Evolutionary conservation across 2,797 vertebrate genomes (phyloP).

Genomic region (Chromis chromis): DNA sequence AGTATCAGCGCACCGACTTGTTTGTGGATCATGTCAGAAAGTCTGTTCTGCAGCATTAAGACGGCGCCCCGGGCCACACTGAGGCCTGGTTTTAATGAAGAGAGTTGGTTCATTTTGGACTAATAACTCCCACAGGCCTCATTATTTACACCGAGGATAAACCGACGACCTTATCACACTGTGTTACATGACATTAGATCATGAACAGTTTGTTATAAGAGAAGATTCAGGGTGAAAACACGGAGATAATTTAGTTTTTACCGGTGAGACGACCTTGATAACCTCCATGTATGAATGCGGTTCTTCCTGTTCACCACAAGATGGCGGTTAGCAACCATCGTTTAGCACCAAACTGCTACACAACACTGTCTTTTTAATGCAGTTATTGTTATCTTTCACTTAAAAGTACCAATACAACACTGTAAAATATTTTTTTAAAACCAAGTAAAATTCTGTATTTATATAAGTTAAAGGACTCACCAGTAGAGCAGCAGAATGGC

Average conservation of each 20-base stretch:
- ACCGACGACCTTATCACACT: not conserved
- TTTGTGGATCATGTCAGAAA: slow-evolving; percentile 24
- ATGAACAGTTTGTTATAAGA: not conserved
- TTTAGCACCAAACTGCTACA: not conserved
- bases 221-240: not conserved
- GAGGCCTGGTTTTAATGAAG: not conserved
- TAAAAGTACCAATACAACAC: no score
- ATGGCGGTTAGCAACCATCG: slow-evolving; percentile 62
- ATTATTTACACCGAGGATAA: not conserved
- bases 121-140: not conserved
- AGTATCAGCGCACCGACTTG: slow-evolving; percentile 38
- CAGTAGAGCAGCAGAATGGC: not conserved
- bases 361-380: not conserved
- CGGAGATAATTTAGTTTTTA: not conserved
- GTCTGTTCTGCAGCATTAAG: slow-evolving; percentile 6
- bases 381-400: no score
- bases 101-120: not conserved
- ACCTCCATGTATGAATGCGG: not conserved
- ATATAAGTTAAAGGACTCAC: not conserved
- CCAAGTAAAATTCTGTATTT: no score
- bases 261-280: not conserved
- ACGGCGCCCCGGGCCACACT: slow-evolving; percentile 7
- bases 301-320: slow-evolving; percentile 59
- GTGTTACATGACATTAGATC: not conserved
- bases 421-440: no score